Evolutionary conservation across 2,888 invertebrate species (phyloP), one percentile per base, ranked within the genome.

Genomic region (Volucella inanis): DNA sequence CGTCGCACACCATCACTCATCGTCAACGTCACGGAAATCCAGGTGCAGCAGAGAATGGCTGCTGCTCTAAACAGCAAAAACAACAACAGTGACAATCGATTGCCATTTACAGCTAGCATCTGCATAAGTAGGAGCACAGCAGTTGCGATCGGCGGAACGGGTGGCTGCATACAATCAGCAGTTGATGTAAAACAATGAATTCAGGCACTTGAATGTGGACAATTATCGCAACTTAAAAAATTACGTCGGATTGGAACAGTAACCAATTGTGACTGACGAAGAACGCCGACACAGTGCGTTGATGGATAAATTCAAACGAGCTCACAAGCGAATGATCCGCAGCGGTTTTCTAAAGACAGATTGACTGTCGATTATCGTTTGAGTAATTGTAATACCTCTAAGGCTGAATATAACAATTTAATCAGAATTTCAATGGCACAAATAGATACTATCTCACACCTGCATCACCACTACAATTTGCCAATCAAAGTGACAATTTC

Each of bases 241-340:
- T 74, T 87, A 12, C 74, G 64, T 11, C 82, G 82, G 14, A 74
- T 74, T 11, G 82, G 82, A 38, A 86, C 49, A 18, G 2, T 82
- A 9, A 1, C 18, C 18, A 77, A 65, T 78, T 87, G 86, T 39
- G 87, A 94, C 87, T n/a, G 93, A 93, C 67, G 95, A 95, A 84
- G 94, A 94, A 88, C 94, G 95, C 87, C 90, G 91, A 54, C 96
- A 96, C 89, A 94, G 94, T 88, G 95, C 95, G 88, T 92, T 97
- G 86, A 97, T 97, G 96, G 96, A 97, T 91, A 97, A 97, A 92
- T 97, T 97, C 91, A 97, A 96, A 91, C 95, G 95, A 89, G 97
- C 97, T 6, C 97, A 97, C 92, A 94, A 95, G 89, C 96, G 96
- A 93, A 97, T 97, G 97, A 97, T 97, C 91, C 93, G 94, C 83